Evolutionary conservation across 2,888 invertebrate species (phyloP).

Genomic region (Rhorus exstirpatorius): DNA sequence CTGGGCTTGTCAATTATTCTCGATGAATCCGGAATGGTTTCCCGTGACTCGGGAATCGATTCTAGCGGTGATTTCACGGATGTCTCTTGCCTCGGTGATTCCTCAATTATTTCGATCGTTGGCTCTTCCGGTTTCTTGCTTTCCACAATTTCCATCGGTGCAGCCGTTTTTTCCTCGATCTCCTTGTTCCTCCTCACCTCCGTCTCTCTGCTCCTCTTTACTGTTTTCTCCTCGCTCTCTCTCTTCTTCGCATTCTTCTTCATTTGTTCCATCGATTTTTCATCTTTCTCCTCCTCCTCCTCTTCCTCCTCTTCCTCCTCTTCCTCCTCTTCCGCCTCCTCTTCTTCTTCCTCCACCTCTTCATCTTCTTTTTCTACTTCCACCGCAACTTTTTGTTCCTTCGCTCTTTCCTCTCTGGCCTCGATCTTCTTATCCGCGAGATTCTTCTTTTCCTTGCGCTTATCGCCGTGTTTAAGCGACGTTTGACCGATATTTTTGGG

Average conservation of each 20-base stretch:
- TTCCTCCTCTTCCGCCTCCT: constrained; percentile 78
- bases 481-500: constrained; percentile 75
- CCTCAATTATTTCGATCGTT: constrained; percentile 24
- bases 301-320: constrained; percentile 83
- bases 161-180: constrained; percentile 63
- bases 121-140: constrained; percentile 19
- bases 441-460: constrained; percentile 71
- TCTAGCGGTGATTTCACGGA: constrained; percentile 2
- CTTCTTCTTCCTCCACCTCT: constrained; percentile 71
- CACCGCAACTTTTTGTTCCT: constrained; percentile 70
- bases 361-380: constrained; percentile 76
- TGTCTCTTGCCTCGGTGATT: constrained; percentile 7
- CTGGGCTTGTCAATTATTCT: constrained; percentile 63
- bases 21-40: constrained; percentile 63
- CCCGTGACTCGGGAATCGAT: constrained; percentile 20
- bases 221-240: constrained; percentile 74
- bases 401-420: constrained; percentile 75
- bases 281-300: constrained; percentile 84
- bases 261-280: constrained; percentile 86
- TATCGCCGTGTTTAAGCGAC: constrained; percentile 51
- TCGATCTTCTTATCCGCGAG: constrained; percentile 65
- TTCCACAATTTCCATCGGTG: constrained; percentile 58
- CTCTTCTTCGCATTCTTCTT: constrained; percentile 72
- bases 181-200: too few relatives aligned
- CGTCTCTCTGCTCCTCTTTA: constrained; percentile 56